Evolutionary conservation across 1,140 invertebrate species (phyloP), one percentile per base, ranked within the genome.

Genomic region (Cataglyphis hispanica): DNA sequence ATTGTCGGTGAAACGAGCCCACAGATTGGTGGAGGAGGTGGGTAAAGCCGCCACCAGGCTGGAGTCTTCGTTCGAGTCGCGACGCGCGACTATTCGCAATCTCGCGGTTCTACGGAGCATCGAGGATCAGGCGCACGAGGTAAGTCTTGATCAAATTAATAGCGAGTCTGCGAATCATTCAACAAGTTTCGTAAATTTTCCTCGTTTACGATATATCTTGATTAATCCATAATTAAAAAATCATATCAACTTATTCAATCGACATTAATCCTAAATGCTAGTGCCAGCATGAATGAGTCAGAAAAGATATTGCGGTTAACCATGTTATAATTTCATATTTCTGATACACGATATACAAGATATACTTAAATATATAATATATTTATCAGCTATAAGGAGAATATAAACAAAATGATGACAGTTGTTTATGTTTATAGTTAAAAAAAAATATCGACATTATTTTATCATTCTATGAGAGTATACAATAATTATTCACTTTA

Each of bases 41-140:
- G 93, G 92, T 13, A 95, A 94, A 83, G 94, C 94, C n/a, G 93
- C 94, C 58, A 92, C 93, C 86, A 92, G 95, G 83, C 86, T 95
- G 63, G 95, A 95, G 89, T 93, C 92, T 37, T 95, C 94, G 70
- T 95, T 95, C 90, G 95, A 95, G 88, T 93, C 94, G 16, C 92
- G 94, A 60, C 93, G 95, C 43, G 93, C 94, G 25, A 95, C 94
- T 72, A 95, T 95, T 72, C 92, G 94, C 78, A 95, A 95, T 86
- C 91, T 95, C 83, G 93, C 94, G 25, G 94, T 95, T 75, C 87
- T 95, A 34, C 89, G 94, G 43, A 95, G 93, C 74, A 95, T 95
- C 91, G 94, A 95, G 90, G 94, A 95, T 84, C 94, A 95, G 66
- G 94, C 94, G 50, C 91, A 93, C 74, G 95, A 95, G 94, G 95